phyloP scores from a whole-genome alignment of 1,140 invertebrate species.

The Arion vulgaris region DNA sequence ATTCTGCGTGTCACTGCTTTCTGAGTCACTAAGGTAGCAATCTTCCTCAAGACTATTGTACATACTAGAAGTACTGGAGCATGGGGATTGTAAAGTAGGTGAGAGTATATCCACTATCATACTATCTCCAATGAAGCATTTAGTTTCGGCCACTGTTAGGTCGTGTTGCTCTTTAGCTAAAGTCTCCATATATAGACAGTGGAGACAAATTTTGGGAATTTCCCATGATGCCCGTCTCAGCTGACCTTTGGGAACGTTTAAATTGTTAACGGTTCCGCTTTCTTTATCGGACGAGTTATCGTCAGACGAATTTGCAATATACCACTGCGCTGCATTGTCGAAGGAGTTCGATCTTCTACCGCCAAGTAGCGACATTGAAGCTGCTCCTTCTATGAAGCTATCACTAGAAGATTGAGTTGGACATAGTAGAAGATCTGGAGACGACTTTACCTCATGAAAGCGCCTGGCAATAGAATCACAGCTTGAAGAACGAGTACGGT shows the following conservation, averaged over 20 bases:
- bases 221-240: slow-evolving; percentile 58
- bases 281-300: slow-evolving; percentile 57
- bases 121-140: not conserved
- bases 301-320: slow-evolving; percentile 51
- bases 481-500: slow-evolving; percentile 58
- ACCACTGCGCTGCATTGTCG: slow-evolving; percentile 46
- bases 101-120: slow-evolving; percentile 23
- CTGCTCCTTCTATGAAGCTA: slow-evolving; percentile 33
- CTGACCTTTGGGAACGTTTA: slow-evolving; percentile 53
- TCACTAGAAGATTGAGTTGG: slow-evolving; percentile 4
- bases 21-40: slow-evolving; percentile 39
- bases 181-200: slow-evolving; percentile 72
- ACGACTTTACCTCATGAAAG: slow-evolving; percentile 20
- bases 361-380: slow-evolving; percentile 51
- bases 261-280: not conserved
- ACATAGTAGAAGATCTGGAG: slow-evolving; percentile 48
- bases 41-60: slow-evolving; percentile 36
- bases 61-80: slow-evolving; percentile 9
- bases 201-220: slow-evolving; percentile 66
- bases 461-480: slow-evolving; percentile 57
- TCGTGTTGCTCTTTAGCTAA: slow-evolving; percentile 58
- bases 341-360: slow-evolving; percentile 52
- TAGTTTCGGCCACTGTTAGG: not conserved
- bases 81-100: slow-evolving; percentile 16
- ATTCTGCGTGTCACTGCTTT: slow-evolving; percentile 11